These are phyloP conservation scores for Taxidea taxus DNA, from an alignment of 2,113 vertebrate genomes.

Conservation along the genomic window DNA sequence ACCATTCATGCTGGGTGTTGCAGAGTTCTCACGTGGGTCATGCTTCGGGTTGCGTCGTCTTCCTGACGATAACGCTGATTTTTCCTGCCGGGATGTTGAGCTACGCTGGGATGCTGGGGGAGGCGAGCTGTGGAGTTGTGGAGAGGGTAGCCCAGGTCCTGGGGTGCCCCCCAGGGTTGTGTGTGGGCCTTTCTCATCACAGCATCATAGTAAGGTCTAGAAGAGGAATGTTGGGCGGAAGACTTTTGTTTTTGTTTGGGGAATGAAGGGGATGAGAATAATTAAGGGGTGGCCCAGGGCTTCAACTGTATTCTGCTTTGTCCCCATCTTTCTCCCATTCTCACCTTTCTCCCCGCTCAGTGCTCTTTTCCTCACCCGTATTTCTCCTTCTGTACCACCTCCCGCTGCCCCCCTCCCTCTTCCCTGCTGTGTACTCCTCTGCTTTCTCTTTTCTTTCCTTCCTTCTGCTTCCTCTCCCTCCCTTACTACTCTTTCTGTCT, in stretches of 20 bases:
- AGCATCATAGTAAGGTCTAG: background rate
- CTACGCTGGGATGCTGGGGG: background rate
- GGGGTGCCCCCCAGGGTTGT: rapidly evolving
- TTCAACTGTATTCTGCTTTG: background rate
- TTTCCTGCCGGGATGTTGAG: background rate
- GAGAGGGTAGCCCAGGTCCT: background rate
- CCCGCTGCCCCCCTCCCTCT: background rate
- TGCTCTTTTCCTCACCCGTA: background rate
- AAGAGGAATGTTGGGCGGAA: background rate
- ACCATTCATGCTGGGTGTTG: too few relatives aligned
- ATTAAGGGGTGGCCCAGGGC: rapidly evolving
- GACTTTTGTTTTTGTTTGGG: background rate
- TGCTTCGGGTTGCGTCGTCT: background rate
- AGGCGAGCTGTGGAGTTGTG: background rate
- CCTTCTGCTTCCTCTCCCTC: too few relatives aligned
- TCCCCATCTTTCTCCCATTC: rapidly evolving
- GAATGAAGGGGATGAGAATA: background rate
- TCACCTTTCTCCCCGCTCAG: background rate
- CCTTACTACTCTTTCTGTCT: background rate
- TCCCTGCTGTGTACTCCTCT: background rate
- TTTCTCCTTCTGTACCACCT: background rate
- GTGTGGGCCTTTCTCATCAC: background rate
- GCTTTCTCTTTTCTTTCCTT: background rate
- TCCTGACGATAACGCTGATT: background rate
- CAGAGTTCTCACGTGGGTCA: background rate